Percentiles rank a stretch among this genome's conserved stretches.
Evolutionary conservation across 1,140 invertebrate species (phyloP).

Genomic region (Saccostrea echinata): DNA sequence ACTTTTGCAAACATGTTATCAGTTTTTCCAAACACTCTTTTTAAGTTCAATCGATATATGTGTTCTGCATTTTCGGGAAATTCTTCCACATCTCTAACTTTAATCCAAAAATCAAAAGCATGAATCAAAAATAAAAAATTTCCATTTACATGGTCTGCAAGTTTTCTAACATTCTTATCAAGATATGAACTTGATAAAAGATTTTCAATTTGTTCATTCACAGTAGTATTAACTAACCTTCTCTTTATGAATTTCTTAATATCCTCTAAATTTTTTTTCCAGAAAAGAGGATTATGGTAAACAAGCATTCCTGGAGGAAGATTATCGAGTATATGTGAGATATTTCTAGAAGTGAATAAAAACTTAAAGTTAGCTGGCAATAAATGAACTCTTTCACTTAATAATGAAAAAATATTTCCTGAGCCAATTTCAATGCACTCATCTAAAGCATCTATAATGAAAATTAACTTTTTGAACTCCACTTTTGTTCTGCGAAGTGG

Average conservation of each 20-base stretch:
- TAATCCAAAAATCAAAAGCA: constrained; percentile 3
- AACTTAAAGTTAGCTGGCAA: not conserved
- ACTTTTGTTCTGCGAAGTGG: not conserved
- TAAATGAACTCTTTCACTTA: not conserved
- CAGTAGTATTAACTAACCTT: not conserved
- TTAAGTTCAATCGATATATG: not conserved
- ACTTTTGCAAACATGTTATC: not conserved
- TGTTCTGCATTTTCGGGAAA: not conserved
- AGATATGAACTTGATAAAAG: not conserved
- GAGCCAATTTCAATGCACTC: not conserved
- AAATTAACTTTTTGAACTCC: not conserved
- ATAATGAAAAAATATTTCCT: not conserved
- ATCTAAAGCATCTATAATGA: not conserved
- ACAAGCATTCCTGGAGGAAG: not conserved
- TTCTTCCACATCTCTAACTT: not conserved
- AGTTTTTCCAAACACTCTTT: not conserved
- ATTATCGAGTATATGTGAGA: not conserved
- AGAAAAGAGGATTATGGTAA: not conserved
- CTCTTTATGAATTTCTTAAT: not conserved
- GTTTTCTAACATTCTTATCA: not conserved
- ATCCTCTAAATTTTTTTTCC: not conserved
- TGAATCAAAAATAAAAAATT: not conserved
- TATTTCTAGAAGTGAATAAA: not conserved
- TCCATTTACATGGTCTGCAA: not conserved
- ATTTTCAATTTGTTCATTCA: not conserved